phyloP scores from a whole-genome alignment of 2,888 invertebrate genomes.

The Apodemia mormo region DNA sequence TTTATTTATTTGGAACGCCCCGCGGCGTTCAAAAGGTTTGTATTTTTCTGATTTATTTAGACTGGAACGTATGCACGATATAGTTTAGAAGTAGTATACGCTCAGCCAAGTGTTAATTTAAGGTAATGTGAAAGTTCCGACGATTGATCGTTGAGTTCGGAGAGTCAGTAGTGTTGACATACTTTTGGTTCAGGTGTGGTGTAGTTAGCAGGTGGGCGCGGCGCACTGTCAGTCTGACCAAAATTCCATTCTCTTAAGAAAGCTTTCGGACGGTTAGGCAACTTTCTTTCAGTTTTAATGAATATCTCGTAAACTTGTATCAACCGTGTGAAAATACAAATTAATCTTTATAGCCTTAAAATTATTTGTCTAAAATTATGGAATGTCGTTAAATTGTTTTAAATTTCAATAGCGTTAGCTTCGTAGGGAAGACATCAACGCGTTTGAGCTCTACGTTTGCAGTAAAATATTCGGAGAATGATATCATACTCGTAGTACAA shows the following conservation, averaged over 20 bases:
- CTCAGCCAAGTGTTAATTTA: constrained; percentile 65
- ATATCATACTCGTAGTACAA: constrained; percentile 31
- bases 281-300: constrained; percentile 61
- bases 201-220: constrained; percentile 75
- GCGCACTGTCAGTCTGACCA: constrained; percentile 59
- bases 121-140: constrained; percentile 79
- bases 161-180: constrained; percentile 74
- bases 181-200: constrained; percentile 78
- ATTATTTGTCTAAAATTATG: not conserved
- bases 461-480: constrained; percentile 35
- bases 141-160: constrained; percentile 69
- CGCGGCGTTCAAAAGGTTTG: constrained; percentile 70
- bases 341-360: not conserved
- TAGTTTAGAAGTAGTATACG: constrained; percentile 38
- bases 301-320: constrained; percentile 3
- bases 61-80: constrained; percentile 42
- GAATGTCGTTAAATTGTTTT: not conserved
- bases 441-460: constrained; percentile 43
- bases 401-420: constrained; percentile 27
- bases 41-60: constrained; percentile 46
- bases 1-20: constrained; percentile 66
- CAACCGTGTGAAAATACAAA: not conserved
- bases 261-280: constrained; percentile 65
- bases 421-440: constrained; percentile 74
- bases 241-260: constrained; percentile 75